A percentile compares a stretch with the other conserved stretches of the same genome.
These are phyloP conservation scores for Phortica variegata DNA, from an alignment of 1,140 invertebrate genomes.

Conservation along the genomic window DNA sequence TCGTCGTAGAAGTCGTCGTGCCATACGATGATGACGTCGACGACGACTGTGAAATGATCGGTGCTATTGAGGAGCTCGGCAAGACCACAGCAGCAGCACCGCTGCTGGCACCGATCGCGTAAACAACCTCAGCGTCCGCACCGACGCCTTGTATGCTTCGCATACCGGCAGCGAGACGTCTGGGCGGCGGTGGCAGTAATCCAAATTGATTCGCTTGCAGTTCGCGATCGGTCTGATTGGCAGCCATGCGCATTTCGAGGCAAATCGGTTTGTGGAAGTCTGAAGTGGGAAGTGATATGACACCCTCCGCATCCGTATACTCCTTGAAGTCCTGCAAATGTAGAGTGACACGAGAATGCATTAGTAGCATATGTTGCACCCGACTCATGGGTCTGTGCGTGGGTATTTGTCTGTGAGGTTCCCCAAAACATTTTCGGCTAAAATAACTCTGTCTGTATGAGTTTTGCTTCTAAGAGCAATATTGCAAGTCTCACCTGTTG, in stretches of 20 bases:
- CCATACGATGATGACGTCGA: constrained; percentile 52
- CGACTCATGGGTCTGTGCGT: too few species aligned
- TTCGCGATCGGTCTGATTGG: constrained; percentile 22
- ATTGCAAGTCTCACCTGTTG: too few species aligned
- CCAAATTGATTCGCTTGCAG: constrained; percentile 38
- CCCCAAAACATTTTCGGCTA: too few species aligned
- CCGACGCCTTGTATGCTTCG: too few species aligned
- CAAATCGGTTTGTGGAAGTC: constrained; percentile 76
- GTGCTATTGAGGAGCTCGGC: constrained; percentile 9
- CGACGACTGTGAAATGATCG: constrained; percentile 45
- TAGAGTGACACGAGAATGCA: constrained; percentile 11
- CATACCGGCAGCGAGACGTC: constrained; percentile 7
- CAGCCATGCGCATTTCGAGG: constrained; percentile 67
- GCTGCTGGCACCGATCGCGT: constrained; percentile 5
- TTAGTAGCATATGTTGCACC: constrained; percentile 1
- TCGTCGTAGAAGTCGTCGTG: constrained; percentile 50
- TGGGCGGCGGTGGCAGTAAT: constrained; percentile 23
- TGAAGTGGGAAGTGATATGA: constrained; percentile 79
- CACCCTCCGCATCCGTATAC: constrained; percentile 80
- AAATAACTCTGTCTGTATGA: too few species aligned
- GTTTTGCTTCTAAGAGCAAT: too few species aligned
- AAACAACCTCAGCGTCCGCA: constrained; percentile 10
- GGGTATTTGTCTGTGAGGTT: too few species aligned
- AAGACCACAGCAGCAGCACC: constrained; percentile 24
- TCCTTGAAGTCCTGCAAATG: constrained; percentile 78